These are phyloP conservation scores for Cheilosia impressa DNA, from an alignment of 2,888 invertebrate genomes.

Conservation along the genomic window DNA sequence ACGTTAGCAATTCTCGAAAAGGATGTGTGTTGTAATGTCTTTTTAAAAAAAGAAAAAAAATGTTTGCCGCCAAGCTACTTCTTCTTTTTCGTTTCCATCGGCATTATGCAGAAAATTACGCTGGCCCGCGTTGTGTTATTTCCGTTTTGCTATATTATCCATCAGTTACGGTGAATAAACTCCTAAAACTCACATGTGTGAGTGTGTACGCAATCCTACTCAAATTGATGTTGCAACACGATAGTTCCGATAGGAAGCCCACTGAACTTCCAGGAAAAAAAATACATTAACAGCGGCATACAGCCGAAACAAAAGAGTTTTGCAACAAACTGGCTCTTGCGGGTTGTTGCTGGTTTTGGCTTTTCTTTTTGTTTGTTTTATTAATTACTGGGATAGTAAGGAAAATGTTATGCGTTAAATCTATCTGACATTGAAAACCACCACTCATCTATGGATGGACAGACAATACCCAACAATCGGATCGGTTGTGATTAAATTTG, in stretches of 20 bases:
- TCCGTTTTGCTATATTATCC: slow-evolving; percentile 55
- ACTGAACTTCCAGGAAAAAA: slow-evolving; percentile 60
- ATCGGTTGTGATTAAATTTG: slow-evolving; percentile 3
- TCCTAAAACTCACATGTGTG: neutral
- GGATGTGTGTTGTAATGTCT: slow-evolving; percentile 17
- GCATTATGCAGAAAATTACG: slow-evolving; percentile 14
- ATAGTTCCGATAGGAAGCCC: slow-evolving; percentile 66
- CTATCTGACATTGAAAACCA: slow-evolving; percentile 40
- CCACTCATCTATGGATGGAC: neutral
- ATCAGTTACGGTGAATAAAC: slow-evolving; percentile 61
- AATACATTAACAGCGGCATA: slow-evolving; percentile 32
- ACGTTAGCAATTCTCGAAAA: neutral
- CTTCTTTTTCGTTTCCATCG: neutral
- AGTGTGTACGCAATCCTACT: slow-evolving; percentile 10
- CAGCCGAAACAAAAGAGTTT: slow-evolving; percentile 54
- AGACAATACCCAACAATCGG: neutral
- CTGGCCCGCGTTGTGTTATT: slow-evolving; percentile 32
- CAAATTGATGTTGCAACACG: slow-evolving; percentile 26
- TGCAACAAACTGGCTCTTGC: slow-evolving; percentile 45
- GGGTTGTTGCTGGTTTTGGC: neutral
- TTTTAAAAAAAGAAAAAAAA: neutral
- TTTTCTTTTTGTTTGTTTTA: slow-evolving; percentile 17
- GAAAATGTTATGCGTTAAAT: slow-evolving; percentile 44
- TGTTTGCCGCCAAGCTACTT: neutral
- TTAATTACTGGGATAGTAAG: slow-evolving; percentile 48